A percentile compares a stretch with the other conserved stretches of the same genome.
Conservation (phyloP, 2,888 invertebrate species). For the Ornithoptera priamus region DNA sequence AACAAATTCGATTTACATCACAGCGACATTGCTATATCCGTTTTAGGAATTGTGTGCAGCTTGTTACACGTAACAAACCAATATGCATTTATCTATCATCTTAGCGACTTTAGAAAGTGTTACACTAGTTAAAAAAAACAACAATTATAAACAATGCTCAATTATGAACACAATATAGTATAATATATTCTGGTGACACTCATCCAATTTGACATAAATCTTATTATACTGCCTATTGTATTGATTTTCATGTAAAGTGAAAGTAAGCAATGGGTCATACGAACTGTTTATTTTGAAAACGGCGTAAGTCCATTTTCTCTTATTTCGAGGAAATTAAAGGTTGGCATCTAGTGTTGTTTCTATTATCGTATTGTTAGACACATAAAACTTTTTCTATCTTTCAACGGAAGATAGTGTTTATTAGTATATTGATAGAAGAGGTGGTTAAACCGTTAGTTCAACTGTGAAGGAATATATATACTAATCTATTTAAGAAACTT, state of each 20-base stretch:
- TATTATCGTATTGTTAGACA: too few relatives aligned
- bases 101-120: constrained; percentile 21
- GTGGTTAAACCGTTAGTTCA: too few relatives aligned
- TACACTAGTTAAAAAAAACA: constrained; percentile 6
- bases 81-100: constrained; percentile 18
- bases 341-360: too few relatives aligned
- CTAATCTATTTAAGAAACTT: neutral
- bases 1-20: neutral
- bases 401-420: too few relatives aligned
- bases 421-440: too few relatives aligned
- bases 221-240: neutral
- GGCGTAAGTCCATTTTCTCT: too few relatives aligned
- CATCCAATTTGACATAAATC: constrained; percentile 14
- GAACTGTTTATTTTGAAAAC: too few relatives aligned
- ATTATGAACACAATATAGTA: constrained; percentile 23
- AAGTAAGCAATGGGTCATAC: neutral
- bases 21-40: neutral
- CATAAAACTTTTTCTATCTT: too few relatives aligned
- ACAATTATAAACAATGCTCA: constrained; percentile 16
- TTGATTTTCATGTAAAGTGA: constrained; percentile 3
- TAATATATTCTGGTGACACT: constrained; percentile 15
- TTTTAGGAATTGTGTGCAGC: neutral
- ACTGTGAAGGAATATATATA: too few relatives aligned
- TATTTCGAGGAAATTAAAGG: too few relatives aligned
- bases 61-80: constrained; percentile 8